phyloP scores from a whole-genome alignment of 1,140 invertebrate species.

The Scaptomyza hsui region DNA sequence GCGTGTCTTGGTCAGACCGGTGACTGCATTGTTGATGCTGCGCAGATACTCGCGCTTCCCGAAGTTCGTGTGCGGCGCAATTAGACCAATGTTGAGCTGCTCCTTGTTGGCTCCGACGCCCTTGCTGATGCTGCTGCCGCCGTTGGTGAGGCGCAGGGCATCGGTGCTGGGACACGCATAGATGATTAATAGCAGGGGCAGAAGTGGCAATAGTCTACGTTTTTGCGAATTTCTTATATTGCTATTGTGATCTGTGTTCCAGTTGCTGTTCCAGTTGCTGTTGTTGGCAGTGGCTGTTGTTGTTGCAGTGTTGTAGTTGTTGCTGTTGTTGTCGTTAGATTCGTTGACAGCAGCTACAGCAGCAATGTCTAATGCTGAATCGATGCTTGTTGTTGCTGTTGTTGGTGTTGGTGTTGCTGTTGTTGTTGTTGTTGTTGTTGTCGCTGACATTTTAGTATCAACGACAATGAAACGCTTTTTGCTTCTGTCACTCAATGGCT shows the following conservation, averaged over 20 bases:
- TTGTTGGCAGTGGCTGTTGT: neutral
- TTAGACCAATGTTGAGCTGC: slow-evolving; percentile 85
- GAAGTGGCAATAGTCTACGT: neutral
- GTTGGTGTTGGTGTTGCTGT: slow-evolving; percentile 8
- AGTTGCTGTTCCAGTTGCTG: slow-evolving; percentile 15
- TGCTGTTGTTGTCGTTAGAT: slow-evolving; percentile 57
- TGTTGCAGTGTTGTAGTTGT: slow-evolving; percentile 40
- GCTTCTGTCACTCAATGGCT: slow-evolving; percentile 11
- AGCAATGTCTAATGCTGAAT: slow-evolving; percentile 14
- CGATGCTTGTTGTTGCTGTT: slow-evolving; percentile 6
- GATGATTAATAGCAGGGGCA: slow-evolving; percentile 31
- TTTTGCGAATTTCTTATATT: slow-evolving; percentile 7
- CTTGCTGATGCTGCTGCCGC: slow-evolving; percentile 68
- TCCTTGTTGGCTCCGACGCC: slow-evolving; percentile 73
- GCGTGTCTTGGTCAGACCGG: slow-evolving; percentile 86
- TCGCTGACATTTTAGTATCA: slow-evolving; percentile 23
- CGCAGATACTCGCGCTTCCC: slow-evolving; percentile 87
- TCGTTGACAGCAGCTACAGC: slow-evolving; percentile 18
- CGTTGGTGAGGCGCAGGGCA: slow-evolving; percentile 68
- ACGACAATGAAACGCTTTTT: slow-evolving; percentile 29
- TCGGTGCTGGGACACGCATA: slow-evolving; percentile 36
- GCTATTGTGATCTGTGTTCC: slow-evolving; percentile 4
- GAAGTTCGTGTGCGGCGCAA: slow-evolving; percentile 86
- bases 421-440: slow-evolving; percentile 29
- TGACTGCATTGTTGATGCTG: slow-evolving; percentile 88